A percentile compares a stretch with the other conserved stretches of the same genome.
Evolutionary conservation across 2,113 vertebrate genomes (phyloP).

Genomic region (Pedionomus torquatus): DNA sequence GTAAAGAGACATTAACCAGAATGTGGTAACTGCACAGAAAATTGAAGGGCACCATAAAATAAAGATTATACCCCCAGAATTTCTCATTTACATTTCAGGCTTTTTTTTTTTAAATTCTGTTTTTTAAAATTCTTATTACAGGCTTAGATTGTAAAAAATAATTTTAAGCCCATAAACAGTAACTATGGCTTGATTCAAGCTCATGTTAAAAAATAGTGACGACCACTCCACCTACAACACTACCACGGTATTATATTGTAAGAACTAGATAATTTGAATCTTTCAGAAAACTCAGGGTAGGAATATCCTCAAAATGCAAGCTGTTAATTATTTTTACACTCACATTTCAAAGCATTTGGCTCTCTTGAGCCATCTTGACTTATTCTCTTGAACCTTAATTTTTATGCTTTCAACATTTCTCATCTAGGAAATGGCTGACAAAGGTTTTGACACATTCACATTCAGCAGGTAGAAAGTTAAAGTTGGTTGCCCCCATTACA

Average conservation of each 20-base stretch:
- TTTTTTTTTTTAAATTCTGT: background rate
- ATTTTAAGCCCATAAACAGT: background rate
- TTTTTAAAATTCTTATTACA: background rate
- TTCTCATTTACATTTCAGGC: background rate
- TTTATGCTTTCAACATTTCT: background rate
- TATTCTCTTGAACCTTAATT: background rate
- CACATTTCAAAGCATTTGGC: background rate
- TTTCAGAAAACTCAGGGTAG: background rate
- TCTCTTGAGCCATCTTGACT: background rate
- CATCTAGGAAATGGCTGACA: background rate
- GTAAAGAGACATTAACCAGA: background rate
- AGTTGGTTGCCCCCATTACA: conserved; percentile 77
- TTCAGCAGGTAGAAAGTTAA: conserved; percentile 76
- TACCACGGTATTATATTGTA: background rate
- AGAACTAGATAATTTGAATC: background rate
- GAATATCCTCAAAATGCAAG: background rate
- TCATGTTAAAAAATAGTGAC: background rate
- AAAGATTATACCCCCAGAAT: background rate
- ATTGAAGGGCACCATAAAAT: background rate
- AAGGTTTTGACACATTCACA: background rate
- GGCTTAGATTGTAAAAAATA: background rate
- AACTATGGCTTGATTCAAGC: background rate
- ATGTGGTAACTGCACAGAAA: background rate
- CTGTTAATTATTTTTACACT: background rate
- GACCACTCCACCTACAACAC: background rate